Base-by-base conservation (phyloP, 2,888 invertebrate species). In the Neelides folsomi region DNA sequence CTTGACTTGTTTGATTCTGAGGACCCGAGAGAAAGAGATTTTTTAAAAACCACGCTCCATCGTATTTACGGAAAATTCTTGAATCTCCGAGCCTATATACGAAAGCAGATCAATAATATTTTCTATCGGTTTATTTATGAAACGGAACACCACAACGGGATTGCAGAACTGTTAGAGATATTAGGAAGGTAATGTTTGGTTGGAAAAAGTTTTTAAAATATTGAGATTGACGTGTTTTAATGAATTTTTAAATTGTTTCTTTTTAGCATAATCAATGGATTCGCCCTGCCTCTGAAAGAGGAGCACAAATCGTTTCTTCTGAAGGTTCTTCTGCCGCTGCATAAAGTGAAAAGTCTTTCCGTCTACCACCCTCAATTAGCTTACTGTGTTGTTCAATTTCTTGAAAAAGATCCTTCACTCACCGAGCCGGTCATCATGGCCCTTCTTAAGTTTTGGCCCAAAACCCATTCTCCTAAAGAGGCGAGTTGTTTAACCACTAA, bases 91-190 rank as follows among this genome's bases (percentile, higher is more conserved):
- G 92, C 93, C 67, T 94, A 90, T 75, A 94, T 95, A 73, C 80
- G 95, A 72, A 94, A 93, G 78, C 94, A 94, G 76, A 93, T 94
- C 71, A 94, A 94, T 74, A 93, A 95, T 75, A 92, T 93, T 73
- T 93, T 94, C 74, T 85, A 83, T 76, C 89, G 93, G 78, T 95
- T 95, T 79, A 93, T 95, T 71, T 95, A 94, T 76, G 95, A 97
- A 78, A 94, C 93, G 66, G 95, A 95, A 74, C 90, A 89, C 73
- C 93, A 93, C 74, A 97, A 95, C 73, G 95, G 95, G 65, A 90
- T 95, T 67, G 93, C 92, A 57, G 95, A 95, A 73, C 76, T 95
- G 66, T 76, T 95, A 68, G 95, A 95, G 78, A 94, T 95, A 70
- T 79, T 95, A 69, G 95, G 94, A 71, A 82, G 81, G 81, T 81